Base-by-base conservation (phyloP, 2,888 invertebrate genomes). In the Eudasyphora cyanicolor region DNA sequence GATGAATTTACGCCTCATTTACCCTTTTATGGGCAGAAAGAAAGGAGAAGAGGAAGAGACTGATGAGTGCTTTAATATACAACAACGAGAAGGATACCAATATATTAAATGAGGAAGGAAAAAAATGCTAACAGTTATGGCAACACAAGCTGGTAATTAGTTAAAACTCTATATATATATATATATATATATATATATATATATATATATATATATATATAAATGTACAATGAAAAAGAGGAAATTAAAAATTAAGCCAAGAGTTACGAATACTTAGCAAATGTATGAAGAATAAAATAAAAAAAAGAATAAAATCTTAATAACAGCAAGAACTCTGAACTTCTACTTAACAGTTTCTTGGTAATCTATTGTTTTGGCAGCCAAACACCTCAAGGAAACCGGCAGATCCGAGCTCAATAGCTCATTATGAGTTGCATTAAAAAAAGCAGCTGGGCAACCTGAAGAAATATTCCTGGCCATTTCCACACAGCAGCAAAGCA, bases 1-100 rank as follows among this genome's bases (percentile, higher is more conserved):
- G 69, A 78, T 42, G 70, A 62, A 78, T 78, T 75, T 67, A 74
- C 60, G 73, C 77, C 77, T 82, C 51, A 74, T 62, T 75, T 75
- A 54, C 10, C 10, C 24, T 14, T 24, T 27, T 27, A 4, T n/a
- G 45, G 45, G 45, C 14, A 45, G n/a, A 12, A 7, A 5, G 45
- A 45, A 45, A 45, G 4, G n/a, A n/a, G n/a, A n/a, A n/a, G n/a
- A n/a, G n/a, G n/a, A n/a, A n/a, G n/a, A n/a, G n/a, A n/a, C n/a
- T n/a, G n/a, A n/a, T n/a, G n/a, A n/a, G n/a, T n/a, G n/a, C n/a
- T n/a, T n/a, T n/a, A n/a, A 32, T 6, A 32, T 32, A 32, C 32
- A 32, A 32, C 4, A 32, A 32, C 32, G 4, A 6, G 32, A 32
- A 32, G 32, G 32, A 8, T 4, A 4, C 32, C 4, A 8, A 32